Evolutionary conservation across 2,113 vertebrate species (phyloP), one percentile per base, ranked within the genome.

Genomic region (Mola mola): DNA sequence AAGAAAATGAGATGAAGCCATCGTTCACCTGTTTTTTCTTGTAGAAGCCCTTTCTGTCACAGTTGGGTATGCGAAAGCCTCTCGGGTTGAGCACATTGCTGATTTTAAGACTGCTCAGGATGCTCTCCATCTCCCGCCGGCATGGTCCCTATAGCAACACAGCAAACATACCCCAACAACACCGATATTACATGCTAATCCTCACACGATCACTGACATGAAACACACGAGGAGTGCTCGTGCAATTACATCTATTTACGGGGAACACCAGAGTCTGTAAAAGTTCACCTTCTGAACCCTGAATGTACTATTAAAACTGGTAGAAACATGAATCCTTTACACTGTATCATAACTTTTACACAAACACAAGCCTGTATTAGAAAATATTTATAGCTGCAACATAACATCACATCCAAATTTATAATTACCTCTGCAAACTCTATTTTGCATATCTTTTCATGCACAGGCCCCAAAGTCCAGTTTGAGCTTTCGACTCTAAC

Each of bases 1-100:
- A 38, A 26, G 42, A 38, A 31, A 24, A 31, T 49, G 33, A 61
- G 57, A 43, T 19, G 53, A 64, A 73, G 58, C 64, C 70, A 70
- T 33, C 49, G 79, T 89, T 92, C 76, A 98, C 96, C 93, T 99
- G 97, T 83, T 95, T 99, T 86, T 95, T 98, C 93, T 99, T 99
- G 86, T 99, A 99, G 89, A 98, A 99, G 2, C 97, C 97, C 70
- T 94, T 98, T 87, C 93, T 94, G 91, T 99, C 97, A 83, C 96
- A 99, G 89, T 99, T 99, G 81, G 97, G 97, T 84, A 99, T 95
- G 90, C 95, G 95, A 72, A 98, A 87, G 22, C 93, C 92, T 82
- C 93, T 88, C 1, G 95, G 95, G 78, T 94, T 97, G 75, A 99
- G 90, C 60, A 94, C 89, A 13, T 94, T 95, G 84, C 92, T 89